Evolutionary conservation across 1,140 invertebrate species (phyloP), one percentile per base, ranked within the genome.

Genomic region (Centruroides sculpturatus): DNA sequence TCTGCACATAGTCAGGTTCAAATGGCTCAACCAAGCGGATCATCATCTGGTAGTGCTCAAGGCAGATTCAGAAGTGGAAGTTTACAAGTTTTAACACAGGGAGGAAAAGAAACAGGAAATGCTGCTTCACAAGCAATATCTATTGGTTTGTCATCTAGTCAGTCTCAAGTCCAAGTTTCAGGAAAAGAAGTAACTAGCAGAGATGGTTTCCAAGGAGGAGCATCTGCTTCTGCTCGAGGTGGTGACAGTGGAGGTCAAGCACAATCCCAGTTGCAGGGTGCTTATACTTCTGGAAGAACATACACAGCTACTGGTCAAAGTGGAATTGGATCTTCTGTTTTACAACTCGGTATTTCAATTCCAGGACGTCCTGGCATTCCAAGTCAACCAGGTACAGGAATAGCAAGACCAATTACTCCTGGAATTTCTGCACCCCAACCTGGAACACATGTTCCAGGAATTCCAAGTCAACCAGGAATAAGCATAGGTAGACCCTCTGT

Each of bases 1-100:
- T 56, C 54, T 10, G 62, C 58, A 5, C 62, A 63, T 53, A 63
- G 62, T 35, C 62, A 63, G 53, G 62, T 63, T 4, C 62, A 63
- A 57, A 51, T 60, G n/a, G 62, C 57, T 3, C 53, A 56, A 53
- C 62, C 62, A 35, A 60, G 59, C 59, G 62, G 62, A 8, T 36
- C 62, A 23, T 50, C 62, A 53, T 59, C 57, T 47, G 59, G 62
- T 53, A 36, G 13, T 13, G 62, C 62, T 8, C 62, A 63, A 63
- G 62, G 62, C 9, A 56, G 58, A 46, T 63, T 63, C 57, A 59
- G 57, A 5, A 48, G 35, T 4, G 62, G 62, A 0, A 49, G 13
- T 11, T 57, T 58, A 11, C 58, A 60, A 49, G 62, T 60, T 10
- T 47, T 53, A 36, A 55, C 62, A 4, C 62, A 63, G 47, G 55